Evolutionary conservation across 2,888 invertebrate species (phyloP).

Genomic region (Tachina grossa): DNA sequence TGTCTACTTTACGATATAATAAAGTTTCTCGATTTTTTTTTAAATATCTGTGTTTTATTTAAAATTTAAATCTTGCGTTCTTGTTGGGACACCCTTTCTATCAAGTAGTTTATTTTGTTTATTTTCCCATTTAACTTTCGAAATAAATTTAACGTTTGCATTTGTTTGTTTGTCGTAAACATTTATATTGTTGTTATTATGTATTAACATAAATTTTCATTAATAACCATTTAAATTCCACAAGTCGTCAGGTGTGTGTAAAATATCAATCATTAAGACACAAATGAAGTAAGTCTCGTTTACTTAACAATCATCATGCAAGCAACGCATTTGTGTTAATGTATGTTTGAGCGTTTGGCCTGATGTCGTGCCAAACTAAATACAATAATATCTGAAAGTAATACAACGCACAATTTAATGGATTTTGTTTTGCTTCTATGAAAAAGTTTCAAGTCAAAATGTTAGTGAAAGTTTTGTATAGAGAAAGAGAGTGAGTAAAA

Average conservation of each 20-base stretch:
- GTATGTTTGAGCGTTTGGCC: not conserved
- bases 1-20: no score
- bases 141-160: slow-evolving; percentile 37
- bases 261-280: slow-evolving; percentile 7
- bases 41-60: no score
- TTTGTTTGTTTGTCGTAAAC: slow-evolving; percentile 51
- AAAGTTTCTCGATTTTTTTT: no score
- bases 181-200: slow-evolving; percentile 53
- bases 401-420: slow-evolving; percentile 1
- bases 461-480: no score
- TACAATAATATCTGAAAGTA: slow-evolving; percentile 32
- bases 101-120: slow-evolving; percentile 1
- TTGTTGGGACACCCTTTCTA: no score
- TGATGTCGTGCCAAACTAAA: slow-evolving; percentile 40
- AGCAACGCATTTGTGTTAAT: not conserved
- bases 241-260: not conserved
- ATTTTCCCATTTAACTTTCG: slow-evolving; percentile 16
- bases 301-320: not conserved
- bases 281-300: not conserved
- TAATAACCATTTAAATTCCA: slow-evolving; percentile 25
- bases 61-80: no score
- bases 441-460: no score
- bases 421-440: not conserved
- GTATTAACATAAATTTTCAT: slow-evolving; percentile 60
- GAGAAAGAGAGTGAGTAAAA: no score